Base-by-base conservation (phyloP, 2,113 vertebrate genomes). In the Rhynchopsitta pachyrhyncha region DNA sequence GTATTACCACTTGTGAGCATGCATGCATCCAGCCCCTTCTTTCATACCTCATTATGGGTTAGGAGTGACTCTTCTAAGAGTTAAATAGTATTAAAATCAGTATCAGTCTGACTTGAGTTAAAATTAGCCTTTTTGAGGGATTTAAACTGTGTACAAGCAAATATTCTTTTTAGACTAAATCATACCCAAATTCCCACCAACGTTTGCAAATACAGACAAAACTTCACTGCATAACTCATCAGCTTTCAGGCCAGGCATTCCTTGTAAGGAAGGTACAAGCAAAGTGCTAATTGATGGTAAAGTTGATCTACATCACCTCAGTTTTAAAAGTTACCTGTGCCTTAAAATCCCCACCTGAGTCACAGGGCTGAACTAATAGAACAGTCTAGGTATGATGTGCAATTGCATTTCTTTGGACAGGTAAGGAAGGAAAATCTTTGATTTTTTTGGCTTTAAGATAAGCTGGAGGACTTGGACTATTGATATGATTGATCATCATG, bases 201-300 rank as follows among this genome's bases (percentile, higher is more conserved):
- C 0, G 1, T 19, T 53, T 0, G 2, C 35, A 67, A 49, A 31
- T 29, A 18, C 23, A 28, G 63, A 2, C 17, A 24, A 17, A 59
- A 59, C 22, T 76, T 41, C 23, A 52, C 15, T 6, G 23, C 4
- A 0, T 28, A 41, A 19, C 33, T 59, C 44, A 22, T n/a, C 24
- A 39, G 35, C 25, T 76, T 62, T 52, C 76, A 50, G 33, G 13
- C 31, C 28, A 28, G 29, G 28, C 3, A 6, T 47, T 22, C 46
- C 46, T 47, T 47, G 46, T 47, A 47, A 47, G 22, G 19, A 53
- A n/a, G 23, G 31, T 50, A 23, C 23, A 19, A 76, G 18, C 12
- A 7, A 71, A 68, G 24, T 39, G 20, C 90, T 91, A 77, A 67
- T 19, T 27, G 41, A 18, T 6, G 87, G 62, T n/a, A 37, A 85